These are phyloP conservation scores for Aldabrachelys gigantea DNA, from an alignment of 2,113 vertebrate genomes.

Conservation along the genomic window DNA sequence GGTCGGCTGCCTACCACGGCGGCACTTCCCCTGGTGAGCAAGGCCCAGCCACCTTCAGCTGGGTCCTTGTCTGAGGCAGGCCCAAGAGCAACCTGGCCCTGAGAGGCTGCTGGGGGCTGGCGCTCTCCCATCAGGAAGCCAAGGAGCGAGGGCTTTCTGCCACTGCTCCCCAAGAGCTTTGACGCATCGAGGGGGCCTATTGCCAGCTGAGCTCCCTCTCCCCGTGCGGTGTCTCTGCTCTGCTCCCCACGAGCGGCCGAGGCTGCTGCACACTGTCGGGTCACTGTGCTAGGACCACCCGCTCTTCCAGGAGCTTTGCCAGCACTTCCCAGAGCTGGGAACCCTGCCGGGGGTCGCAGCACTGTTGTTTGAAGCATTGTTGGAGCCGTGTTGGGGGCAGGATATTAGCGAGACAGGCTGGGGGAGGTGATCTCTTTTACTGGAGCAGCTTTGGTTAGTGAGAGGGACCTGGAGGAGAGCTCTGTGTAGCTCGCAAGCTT, in stretches of 20 bases:
- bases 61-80: no score
- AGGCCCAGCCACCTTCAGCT: no score
- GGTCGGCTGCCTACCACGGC: neutral
- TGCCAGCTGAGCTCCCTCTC: rapidly evolving
- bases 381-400: neutral
- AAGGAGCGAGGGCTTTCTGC: rapidly evolving
- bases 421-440: neutral
- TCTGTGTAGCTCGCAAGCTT: no score
- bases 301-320: no score
- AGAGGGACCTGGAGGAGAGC: neutral
- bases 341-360: neutral
- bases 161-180: no score
- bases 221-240: neutral
- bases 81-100: rapidly evolving
- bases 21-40: no score
- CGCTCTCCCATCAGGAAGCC: neutral
- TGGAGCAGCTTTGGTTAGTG: no score
- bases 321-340: neutral
- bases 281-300: neutral
- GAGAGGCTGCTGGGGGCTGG: neutral
- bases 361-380: no score
- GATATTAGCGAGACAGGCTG: neutral
- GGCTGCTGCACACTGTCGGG: neutral
- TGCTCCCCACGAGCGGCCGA: neutral
- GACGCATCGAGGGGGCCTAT: rapidly evolving